These are phyloP conservation scores for Epistrophe eligans DNA, from an alignment of 2,888 invertebrate genomes.

Conservation along the genomic window DNA sequence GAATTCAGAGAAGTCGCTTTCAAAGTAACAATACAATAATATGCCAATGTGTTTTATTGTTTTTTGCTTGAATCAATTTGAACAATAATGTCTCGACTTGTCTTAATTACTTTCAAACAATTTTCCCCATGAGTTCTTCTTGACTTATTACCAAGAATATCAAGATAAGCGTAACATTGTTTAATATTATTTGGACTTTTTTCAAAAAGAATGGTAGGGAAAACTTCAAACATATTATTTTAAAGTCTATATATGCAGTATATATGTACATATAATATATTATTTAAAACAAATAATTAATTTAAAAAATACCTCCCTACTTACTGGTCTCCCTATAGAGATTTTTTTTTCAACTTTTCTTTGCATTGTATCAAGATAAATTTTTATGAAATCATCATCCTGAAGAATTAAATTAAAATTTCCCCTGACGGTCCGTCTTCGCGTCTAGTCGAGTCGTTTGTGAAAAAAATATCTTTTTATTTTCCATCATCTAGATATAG, in stretches of 20 bases:
- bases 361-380: neutral
- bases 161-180: neutral
- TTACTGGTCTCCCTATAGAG: neutral
- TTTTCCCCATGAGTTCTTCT: neutral
- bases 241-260: neutral
- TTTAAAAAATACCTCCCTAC: too few relatives aligned
- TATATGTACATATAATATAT: too few relatives aligned
- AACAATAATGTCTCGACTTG: neutral
- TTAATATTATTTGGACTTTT: neutral
- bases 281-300: neutral
- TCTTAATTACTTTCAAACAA: slow-evolving; percentile 12
- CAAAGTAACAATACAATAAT: neutral
- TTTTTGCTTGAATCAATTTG: neutral
- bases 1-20: neutral
- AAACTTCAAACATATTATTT: neutral
- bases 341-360: neutral
- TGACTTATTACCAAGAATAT: neutral
- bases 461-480: neutral
- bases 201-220: neutral
- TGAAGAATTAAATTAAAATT: neutral
- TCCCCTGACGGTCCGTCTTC: neutral
- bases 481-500: neutral
- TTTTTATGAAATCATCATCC: neutral
- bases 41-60: slow-evolving; percentile 11
- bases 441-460: neutral